Conservation (phyloP, 2,113 vertebrate species). For the Accipiter virgatus region DNA sequence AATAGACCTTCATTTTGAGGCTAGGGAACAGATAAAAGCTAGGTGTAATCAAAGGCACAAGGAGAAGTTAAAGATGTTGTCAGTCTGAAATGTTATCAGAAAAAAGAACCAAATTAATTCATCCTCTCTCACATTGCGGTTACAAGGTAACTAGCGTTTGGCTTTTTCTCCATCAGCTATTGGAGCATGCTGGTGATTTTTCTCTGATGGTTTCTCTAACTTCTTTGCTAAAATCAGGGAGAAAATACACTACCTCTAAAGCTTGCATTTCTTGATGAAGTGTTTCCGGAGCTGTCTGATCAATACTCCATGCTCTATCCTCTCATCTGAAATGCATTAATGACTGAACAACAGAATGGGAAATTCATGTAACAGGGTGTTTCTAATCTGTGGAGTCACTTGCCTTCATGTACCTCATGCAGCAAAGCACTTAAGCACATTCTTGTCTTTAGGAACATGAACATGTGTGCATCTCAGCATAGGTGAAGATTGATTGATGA, state of each 20-base stretch:
- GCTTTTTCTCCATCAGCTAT: background rate
- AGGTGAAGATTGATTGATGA: conserved; percentile 32
- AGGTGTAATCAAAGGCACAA: background rate
- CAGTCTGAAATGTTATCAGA: background rate
- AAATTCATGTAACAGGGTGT: background rate
- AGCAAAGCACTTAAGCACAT: background rate
- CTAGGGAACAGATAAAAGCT: background rate
- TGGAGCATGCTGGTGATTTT: background rate
- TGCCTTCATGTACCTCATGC: background rate
- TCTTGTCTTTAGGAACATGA: background rate
- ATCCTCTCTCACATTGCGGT: background rate
- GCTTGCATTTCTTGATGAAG: background rate
- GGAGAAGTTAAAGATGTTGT: background rate
- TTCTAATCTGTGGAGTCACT: background rate
- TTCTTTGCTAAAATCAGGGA: background rate
- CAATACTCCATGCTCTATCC: background rate
- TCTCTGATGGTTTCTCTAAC: background rate
- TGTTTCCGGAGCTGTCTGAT: background rate
- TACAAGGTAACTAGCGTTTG: background rate
- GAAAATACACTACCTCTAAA: background rate
- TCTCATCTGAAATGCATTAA: background rate
- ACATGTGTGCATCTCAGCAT: background rate
- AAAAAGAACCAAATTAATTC: background rate
- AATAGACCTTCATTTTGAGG: background rate
- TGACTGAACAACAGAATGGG: background rate